Evolutionary conservation across 35 echinoderm and acorn worm species (phyloP), one percentile per base, ranked within the genome.

Genomic region (Nesometra sesokonis): DNA sequence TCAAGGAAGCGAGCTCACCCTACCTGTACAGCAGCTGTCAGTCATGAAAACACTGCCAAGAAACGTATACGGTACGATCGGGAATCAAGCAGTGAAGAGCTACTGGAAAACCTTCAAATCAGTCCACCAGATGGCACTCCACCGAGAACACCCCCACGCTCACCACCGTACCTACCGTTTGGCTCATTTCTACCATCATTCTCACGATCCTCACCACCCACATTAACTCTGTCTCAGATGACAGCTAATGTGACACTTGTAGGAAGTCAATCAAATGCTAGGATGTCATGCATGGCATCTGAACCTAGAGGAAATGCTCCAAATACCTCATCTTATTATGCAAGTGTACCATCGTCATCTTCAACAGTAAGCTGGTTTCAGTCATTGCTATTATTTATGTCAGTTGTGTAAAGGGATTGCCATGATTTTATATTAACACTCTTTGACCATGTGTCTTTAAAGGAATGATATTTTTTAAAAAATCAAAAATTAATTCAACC

Each of bases 1-100:
- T 91, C 84, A 32, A 86, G 94, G 30, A 97, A 97, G 78, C 88
- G 94, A 27, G 52, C 85, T 30, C 93, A 79, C 78, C 86, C 83
- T 21, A 93, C 91, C 36, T 88, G 83, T 84, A 88, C 76, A 38
- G 86, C 46, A 85, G 91, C 40, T 46, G 39, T 43, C 39, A 43
- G 39, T 43, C n/a, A n/a, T n/a, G 15, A 15, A 7, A 4, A 43
- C 21, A 11, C 9, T 27, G 52, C 52, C 23, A 67, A 67, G 23
- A 67, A 67, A 67, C 52, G 52, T 19, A 67, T 67, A 27, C 23
- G 52, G 7, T 67, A 67, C 23, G 11, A 27, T 3, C 52, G 23
- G 21, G 78, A 87, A 35, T 52, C 47, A 30, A 82, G 82, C 36
- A 80, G 79, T 34, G 90, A 91, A 77, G 80, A 91, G 36, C 34